Base-by-base conservation (phyloP, 2,797 vertebrate genomes). In the Acanthopagrus latus region DNA sequence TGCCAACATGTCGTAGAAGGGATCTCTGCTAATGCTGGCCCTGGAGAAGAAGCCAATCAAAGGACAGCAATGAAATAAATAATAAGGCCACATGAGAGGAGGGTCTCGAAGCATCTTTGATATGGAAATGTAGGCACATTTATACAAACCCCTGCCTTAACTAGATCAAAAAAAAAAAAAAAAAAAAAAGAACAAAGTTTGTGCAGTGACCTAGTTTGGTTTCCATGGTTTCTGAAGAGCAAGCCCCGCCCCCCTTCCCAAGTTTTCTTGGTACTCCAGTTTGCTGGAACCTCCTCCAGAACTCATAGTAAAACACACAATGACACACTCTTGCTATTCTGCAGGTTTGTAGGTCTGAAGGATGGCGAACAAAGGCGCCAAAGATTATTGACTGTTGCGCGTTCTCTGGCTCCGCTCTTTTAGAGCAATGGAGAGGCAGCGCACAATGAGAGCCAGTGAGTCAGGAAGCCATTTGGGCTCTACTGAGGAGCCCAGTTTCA, bases 1-100 rank as follows among this genome's bases (percentile, higher is more conserved):
- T 3, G 97, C 97, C 90, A 98, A 78, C 97, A 98, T 98, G 94
- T 98, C 97, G n/a, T 98, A 98, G 95, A 98, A 98, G 44, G 97
- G 97, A 85, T 98, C 97, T 90, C 96, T 96, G 55, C 97, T 98
- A 74, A 98, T 97, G 20, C 97, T 97, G 0, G 97, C 96, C 93
- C 97, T 98, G 92, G 84, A 89, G 91, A 89, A 93, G 86, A 89
- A 95, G 89, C 90, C 92, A 92, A 89, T 93, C 86, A 90, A 82
- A 80, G 74, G 63, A 73, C 66, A 88, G 78, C 14, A 48, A 85
- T 68, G 85, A 88, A 86, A 95, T 92, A 90, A 94, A 94, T 94
- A 93, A 95, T 87, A 93, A 90, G 65, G 91, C 91, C 91, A 95
- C 89, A 88, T 76, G 90, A 94, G 95, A 92, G 77, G 75, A 91